Percentiles rank a stretch among this genome's conserved stretches.
Evolutionary conservation across 2,888 invertebrate species (phyloP).

Genomic region (Trichogramma dendrolimi): DNA sequence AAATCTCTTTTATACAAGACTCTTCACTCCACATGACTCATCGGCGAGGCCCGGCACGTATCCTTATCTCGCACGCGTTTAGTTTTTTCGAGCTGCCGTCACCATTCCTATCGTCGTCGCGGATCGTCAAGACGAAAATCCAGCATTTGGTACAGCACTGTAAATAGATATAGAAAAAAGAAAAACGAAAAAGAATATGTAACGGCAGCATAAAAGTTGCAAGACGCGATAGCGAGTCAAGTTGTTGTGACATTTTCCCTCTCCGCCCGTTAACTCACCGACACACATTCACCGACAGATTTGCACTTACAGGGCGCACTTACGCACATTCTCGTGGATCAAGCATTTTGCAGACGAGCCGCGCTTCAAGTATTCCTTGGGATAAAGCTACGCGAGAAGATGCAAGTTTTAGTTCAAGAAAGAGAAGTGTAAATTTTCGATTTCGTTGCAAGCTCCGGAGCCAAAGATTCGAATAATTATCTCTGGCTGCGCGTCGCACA

Average conservation of each 20-base stretch:
- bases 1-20: too few species aligned
- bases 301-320: too few species aligned
- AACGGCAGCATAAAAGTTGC: slow-evolving; percentile 22
- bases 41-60: slow-evolving; percentile 35
- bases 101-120: slow-evolving; percentile 3
- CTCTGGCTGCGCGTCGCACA: not conserved
- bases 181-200: slow-evolving; percentile 11
- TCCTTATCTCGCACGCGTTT: slow-evolving; percentile 29
- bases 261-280: not conserved
- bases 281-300: too few species aligned
- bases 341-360: not conserved
- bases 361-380: not conserved
- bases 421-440: slow-evolving; percentile 14
- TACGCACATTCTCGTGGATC: not conserved
- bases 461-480: slow-evolving; percentile 22
- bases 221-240: not conserved
- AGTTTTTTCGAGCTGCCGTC: slow-evolving; percentile 13
- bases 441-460: slow-evolving; percentile 2
- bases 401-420: not conserved
- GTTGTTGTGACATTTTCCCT: not conserved
- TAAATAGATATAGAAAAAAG: too few species aligned
- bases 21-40: slow-evolving; percentile 5
- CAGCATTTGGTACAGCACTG: slow-evolving; percentile 7
- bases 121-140: slow-evolving; percentile 31
- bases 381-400: not conserved